Conservation (phyloP, 2,113 vertebrate genomes). For the Hippocampus mohnikei region DNA sequence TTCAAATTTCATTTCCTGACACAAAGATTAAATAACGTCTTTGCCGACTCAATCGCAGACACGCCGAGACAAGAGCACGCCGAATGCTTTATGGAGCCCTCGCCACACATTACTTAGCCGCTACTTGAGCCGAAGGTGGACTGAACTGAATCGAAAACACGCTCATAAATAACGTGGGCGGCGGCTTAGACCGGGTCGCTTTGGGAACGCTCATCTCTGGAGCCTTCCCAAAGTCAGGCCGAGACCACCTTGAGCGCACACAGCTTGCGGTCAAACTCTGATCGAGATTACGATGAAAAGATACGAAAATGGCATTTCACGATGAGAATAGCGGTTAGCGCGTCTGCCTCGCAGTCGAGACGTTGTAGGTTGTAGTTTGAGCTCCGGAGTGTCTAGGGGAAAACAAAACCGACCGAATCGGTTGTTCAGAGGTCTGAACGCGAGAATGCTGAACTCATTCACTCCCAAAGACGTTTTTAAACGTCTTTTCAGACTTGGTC, state of each 20-base stretch:
- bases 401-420: too few relatives aligned
- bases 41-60: slow-evolving; percentile 41
- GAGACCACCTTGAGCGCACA: neutral
- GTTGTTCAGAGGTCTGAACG: too few relatives aligned
- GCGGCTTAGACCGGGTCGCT: slow-evolving; percentile 34
- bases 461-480: too few relatives aligned
- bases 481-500: too few relatives aligned
- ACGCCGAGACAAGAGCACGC: slow-evolving; percentile 49
- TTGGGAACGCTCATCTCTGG: slow-evolving; percentile 12
- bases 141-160: slow-evolving; percentile 42
- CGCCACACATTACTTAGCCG: slow-evolving; percentile 29
- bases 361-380: too few relatives aligned
- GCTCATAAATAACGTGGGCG: slow-evolving; percentile 42
- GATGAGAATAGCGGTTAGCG: too few relatives aligned
- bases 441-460: too few relatives aligned
- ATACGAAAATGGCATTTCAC: too few relatives aligned
- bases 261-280: neutral
- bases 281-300: too few relatives aligned
- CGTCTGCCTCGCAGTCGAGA: too few relatives aligned
- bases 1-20: slow-evolving; percentile 17
- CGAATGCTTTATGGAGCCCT: slow-evolving; percentile 49
- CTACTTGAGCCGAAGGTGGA: slow-evolving; percentile 43
- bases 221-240: neutral
- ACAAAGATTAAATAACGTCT: slow-evolving; percentile 27
- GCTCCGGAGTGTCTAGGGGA: too few relatives aligned